Percentiles rank a stretch among this genome's conserved stretches.
phyloP scores from a whole-genome alignment of 2,888 invertebrate genomes.

The Autographa gamma region DNA sequence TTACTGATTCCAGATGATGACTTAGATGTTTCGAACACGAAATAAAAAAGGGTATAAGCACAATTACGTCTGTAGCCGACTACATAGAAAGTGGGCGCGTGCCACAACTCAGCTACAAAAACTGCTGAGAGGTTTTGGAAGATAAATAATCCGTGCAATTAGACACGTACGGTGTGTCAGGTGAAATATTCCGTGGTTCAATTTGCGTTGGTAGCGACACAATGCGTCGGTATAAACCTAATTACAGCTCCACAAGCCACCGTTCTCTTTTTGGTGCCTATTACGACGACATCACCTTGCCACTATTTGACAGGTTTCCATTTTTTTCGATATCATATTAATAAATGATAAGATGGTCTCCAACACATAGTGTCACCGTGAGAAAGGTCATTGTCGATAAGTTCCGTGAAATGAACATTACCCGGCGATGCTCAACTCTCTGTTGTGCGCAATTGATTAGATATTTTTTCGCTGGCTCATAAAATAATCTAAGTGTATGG shows the following conservation, averaged over 20 bases:
- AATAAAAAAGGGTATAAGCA: constrained; percentile 81
- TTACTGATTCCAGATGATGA: constrained; percentile 79
- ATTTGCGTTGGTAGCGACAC: constrained; percentile 78
- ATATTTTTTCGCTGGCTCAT: constrained; percentile 71
- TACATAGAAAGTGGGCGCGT: constrained; percentile 86
- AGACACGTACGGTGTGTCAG: constrained; percentile 83
- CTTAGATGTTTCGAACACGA: constrained; percentile 76
- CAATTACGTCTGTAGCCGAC: constrained; percentile 79
- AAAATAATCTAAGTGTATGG: constrained; percentile 72
- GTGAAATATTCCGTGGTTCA: constrained; percentile 85
- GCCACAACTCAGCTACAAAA: constrained; percentile 79
- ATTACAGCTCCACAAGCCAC: constrained; percentile 74
- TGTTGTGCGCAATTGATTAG: constrained; percentile 59
- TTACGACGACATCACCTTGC: constrained; percentile 60
- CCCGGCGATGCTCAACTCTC: constrained; percentile 38
- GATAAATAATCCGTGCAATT: constrained; percentile 86
- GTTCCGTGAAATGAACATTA: constrained; percentile 55
- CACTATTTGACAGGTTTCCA: constrained; percentile 35
- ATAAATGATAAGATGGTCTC: constrained; percentile 45
- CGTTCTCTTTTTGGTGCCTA: constrained; percentile 72
- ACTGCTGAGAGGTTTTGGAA: constrained; percentile 77
- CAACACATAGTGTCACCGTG: constrained; percentile 58
- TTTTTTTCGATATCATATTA: constrained; percentile 46
- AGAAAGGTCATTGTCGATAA: constrained; percentile 52
- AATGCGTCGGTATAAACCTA: constrained; percentile 78